These are phyloP conservation scores for Heterotis niloticus DNA, from an alignment of 2,113 vertebrate genomes.

Conservation along the genomic window DNA sequence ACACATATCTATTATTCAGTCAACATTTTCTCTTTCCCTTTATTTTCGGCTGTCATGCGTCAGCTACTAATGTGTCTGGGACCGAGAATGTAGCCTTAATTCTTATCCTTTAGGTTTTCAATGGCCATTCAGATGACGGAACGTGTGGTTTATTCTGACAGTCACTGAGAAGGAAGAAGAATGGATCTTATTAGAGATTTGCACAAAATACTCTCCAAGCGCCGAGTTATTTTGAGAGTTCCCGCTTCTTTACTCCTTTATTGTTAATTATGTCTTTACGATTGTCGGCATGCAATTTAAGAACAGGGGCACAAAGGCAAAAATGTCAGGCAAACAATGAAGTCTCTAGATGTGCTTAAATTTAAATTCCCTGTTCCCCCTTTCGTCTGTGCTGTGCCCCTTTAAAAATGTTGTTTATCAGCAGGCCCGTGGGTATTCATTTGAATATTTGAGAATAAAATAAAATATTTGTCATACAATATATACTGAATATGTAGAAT, in stretches of 20 bases:
- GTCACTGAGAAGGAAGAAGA: slow-evolving; percentile 65
- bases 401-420: slow-evolving; percentile 29
- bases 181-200: slow-evolving; percentile 65
- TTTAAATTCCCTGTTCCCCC: slow-evolving; percentile 65
- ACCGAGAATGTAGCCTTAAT: slow-evolving; percentile 67
- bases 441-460: slow-evolving; percentile 9
- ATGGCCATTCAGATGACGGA: slow-evolving; percentile 64
- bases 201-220: slow-evolving; percentile 66
- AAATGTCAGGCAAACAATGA: slow-evolving; percentile 71
- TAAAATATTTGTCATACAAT: neutral
- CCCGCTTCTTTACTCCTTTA: slow-evolving; percentile 48
- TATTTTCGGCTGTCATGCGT: slow-evolving; percentile 83
- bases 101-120: slow-evolving; percentile 67
- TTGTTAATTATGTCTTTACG: slow-evolving; percentile 60
- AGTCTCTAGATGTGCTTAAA: slow-evolving; percentile 62
- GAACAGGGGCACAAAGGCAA: slow-evolving; percentile 72
- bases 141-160: slow-evolving; percentile 73
- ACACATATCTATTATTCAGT: slow-evolving; percentile 99
- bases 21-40: slow-evolving; percentile 95
- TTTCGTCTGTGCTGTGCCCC: slow-evolving; percentile 65
- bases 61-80: slow-evolving; percentile 64
- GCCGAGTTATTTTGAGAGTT: slow-evolving; percentile 39
- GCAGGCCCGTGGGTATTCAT: neutral
- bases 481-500: too few species aligned
- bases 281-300: slow-evolving; percentile 78